Conservation (phyloP, 2,113 vertebrate species). For the Brachionichthys hirsutus region DNA sequence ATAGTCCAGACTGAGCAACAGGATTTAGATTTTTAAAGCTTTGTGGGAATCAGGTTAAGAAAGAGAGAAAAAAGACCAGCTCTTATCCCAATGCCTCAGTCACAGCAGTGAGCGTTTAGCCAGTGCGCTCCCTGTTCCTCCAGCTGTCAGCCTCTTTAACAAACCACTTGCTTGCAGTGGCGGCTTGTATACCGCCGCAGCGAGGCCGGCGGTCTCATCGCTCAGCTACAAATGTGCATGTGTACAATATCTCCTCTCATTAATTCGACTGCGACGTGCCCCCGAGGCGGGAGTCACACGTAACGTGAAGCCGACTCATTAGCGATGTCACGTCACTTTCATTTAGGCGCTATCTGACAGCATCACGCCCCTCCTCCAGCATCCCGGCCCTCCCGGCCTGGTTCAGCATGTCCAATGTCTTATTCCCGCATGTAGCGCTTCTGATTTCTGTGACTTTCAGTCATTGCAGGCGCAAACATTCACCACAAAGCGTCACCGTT, state of each 20-base stretch:
- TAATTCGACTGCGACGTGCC: slow-evolving; percentile 62
- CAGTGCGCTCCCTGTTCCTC: slow-evolving; percentile 18
- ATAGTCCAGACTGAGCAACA: no score
- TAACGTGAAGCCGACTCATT: slow-evolving; percentile 70
- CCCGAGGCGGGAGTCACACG: slow-evolving; percentile 58
- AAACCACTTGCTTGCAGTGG: slow-evolving; percentile 42
- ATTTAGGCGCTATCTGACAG: slow-evolving; percentile 65
- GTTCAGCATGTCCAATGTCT: slow-evolving; percentile 69
- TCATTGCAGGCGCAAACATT: slow-evolving; percentile 74
- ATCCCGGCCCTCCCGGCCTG: slow-evolving; percentile 51
- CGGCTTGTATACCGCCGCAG: slow-evolving; percentile 48
- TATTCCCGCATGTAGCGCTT: slow-evolving; percentile 63
- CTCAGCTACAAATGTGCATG: slow-evolving; percentile 57
- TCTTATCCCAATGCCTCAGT: slow-evolving; percentile 1
- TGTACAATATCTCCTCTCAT: slow-evolving; percentile 71
- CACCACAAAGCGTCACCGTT: slow-evolving; percentile 69
- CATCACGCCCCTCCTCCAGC: slow-evolving; percentile 59
- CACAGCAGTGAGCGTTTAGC: slow-evolving; percentile 34
- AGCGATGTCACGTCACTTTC: slow-evolving; percentile 72
- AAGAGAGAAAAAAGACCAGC: slow-evolving; percentile 5
- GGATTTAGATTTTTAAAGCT: no score
- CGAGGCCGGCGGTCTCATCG: slow-evolving; percentile 45
- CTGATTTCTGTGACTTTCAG: slow-evolving; percentile 67
- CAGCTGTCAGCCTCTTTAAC: slow-evolving; percentile 51
- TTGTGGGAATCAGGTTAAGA: slow-evolving; percentile 6